Evolutionary conservation across 2,797 vertebrate species (phyloP).

Genomic region (Perdix hodgsoniae): DNA sequence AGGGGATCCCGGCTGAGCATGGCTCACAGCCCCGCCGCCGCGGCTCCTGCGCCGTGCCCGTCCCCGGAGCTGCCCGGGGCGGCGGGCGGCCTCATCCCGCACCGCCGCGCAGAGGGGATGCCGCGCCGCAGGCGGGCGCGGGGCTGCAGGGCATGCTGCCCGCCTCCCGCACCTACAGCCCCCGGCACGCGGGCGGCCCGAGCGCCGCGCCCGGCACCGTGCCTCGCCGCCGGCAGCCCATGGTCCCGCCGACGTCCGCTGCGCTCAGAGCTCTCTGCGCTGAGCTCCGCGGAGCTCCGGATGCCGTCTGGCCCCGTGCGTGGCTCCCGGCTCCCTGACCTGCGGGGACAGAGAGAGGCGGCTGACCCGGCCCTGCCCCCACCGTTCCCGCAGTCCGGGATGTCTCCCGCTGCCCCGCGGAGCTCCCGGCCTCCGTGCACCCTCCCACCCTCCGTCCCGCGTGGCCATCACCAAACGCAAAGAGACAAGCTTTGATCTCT

Average conservation of each 20-base stretch:
- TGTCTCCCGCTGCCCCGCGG: not conserved
- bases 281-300: not conserved
- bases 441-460: not conserved
- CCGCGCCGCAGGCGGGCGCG: not conserved
- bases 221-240: not conserved
- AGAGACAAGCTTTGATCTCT: conserved; percentile 56
- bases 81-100: conserved; percentile 7
- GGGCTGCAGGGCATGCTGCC: not conserved
- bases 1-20: conserved; percentile 87
- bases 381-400: not conserved
- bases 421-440: not conserved
- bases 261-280: not conserved
- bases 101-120: not conserved
- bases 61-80: not conserved
- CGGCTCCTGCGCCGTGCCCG: not conserved
- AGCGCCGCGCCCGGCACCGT: accelerated
- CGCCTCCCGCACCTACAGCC: not conserved
- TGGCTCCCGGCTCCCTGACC: conserved; percentile 5
- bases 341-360: conserved; percentile 26
- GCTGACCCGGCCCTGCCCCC: not conserved
- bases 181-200: not conserved
- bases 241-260: not conserved
- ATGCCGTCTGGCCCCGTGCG: not conserved
- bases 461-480: not conserved
- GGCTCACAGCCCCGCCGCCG: not conserved